A percentile compares a stretch with the other conserved stretches of the same genome.
Evolutionary conservation across 92 coral and sea anemone genomes (phyloP).

Genomic region (Phenganax subtilis): DNA sequence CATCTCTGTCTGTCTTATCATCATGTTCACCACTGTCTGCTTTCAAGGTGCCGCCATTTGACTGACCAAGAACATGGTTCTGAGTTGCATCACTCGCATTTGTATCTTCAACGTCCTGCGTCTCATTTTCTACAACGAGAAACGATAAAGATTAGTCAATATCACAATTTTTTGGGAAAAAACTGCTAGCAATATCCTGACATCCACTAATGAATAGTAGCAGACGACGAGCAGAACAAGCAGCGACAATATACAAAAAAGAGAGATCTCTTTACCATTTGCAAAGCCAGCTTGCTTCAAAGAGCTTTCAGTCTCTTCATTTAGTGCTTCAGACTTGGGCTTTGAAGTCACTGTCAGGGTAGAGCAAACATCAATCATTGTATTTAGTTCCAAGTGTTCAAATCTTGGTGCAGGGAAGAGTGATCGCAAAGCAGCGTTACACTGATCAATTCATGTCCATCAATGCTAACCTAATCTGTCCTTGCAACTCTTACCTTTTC

Average conservation of each 20-base stretch:
- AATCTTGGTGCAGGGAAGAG: too few species aligned
- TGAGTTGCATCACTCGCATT: neutral
- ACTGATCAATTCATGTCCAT: neutral
- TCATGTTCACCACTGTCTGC: neutral
- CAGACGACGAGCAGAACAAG: too few species aligned
- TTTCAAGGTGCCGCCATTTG: neutral
- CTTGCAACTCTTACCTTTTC: slow-evolving; percentile 48
- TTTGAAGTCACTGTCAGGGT: slow-evolving; percentile 4
- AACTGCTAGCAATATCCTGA: neutral
- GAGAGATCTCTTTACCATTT: neutral
- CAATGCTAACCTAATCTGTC: neutral
- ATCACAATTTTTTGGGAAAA: too few species aligned
- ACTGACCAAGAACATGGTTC: neutral
- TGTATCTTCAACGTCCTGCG: neutral
- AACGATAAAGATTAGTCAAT: neutral
- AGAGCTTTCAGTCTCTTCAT: neutral
- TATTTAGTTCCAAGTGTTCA: neutral
- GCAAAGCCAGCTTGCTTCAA: neutral
- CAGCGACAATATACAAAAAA: too few species aligned
- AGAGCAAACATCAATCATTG: neutral
- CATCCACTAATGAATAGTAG: too few species aligned
- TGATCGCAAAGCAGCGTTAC: neutral
- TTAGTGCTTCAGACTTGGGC: slow-evolving; percentile 26
- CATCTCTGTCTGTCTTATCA: neutral
- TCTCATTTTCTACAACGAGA: neutral